These are phyloP conservation scores for Seriola dumerili DNA, from an alignment of 2,113 vertebrate genomes.

Conservation along the genomic window DNA sequence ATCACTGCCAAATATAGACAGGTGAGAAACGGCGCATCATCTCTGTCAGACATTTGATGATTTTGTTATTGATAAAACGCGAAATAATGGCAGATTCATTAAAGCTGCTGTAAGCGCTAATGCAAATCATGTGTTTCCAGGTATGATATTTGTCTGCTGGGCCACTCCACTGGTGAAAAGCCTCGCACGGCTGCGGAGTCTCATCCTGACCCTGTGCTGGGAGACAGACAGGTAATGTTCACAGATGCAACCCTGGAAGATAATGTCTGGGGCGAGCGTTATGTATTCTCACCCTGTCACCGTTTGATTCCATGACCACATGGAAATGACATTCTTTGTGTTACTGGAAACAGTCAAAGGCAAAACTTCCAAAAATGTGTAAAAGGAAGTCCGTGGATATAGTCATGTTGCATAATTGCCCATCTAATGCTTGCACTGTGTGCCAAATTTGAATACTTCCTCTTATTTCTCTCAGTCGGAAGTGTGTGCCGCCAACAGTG, in stretches of 20 bases:
- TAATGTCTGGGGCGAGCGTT: neutral
- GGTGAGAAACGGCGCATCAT: constrained; percentile 23
- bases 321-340: neutral
- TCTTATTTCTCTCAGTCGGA: constrained; percentile 46
- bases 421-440: neutral
- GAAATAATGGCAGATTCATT: neutral
- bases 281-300: neutral
- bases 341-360: constrained; percentile 57
- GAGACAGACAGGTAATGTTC: constrained; percentile 51
- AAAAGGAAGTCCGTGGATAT: constrained; percentile 67
- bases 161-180: neutral
- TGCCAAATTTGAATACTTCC: constrained; percentile 49
- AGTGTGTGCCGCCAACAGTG: neutral
- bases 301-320: neutral
- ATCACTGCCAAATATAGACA: constrained; percentile 40
- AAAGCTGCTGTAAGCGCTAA: too few relatives aligned
- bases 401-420: constrained; percentile 16
- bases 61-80: neutral
- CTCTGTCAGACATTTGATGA: neutral
- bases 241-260: constrained; percentile 18
- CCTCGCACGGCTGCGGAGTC: neutral
- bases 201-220: neutral
- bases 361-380: constrained; percentile 72
- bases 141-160: constrained; percentile 5
- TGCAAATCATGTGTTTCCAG: constrained; percentile 42